Base-by-base conservation (phyloP, 2,888 invertebrate species). In the Cephus runcator region DNA sequence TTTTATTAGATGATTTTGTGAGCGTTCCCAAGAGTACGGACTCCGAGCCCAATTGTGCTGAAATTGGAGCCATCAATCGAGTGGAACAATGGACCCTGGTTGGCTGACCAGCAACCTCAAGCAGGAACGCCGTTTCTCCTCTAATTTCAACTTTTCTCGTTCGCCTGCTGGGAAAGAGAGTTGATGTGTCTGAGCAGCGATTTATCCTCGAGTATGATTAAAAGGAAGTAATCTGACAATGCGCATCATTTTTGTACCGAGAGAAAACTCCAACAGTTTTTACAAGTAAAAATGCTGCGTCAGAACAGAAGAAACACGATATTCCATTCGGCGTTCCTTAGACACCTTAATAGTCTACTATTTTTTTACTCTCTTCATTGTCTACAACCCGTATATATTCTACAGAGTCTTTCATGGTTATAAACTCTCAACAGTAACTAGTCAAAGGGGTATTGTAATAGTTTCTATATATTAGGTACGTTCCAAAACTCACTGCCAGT, bases 31-130 rank as follows among this genome's bases (percentile, higher is more conserved):
- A 40, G 40, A 23, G 40, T 40, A 15, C 40, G 23, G 40, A 40
- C 40, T 81, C 80, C 78, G 79, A 81, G 77, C 79, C 77, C 76
- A 77, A 81, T 81, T 78, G 78, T 79, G 69, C 78, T 40, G 78
- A 76, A 77, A 80, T 80, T 81, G 81, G 69, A 80, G 77, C 78
- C 71, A 80, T 80, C 78, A 80, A 81, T 81, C 81, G 69, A 79
- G 69, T 31, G 56, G 73, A 77, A 80, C 77, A 78, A 80, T 80
- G 40, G 40, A 40, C 23, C 6, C 40, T 23, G 23, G 15, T 40
- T 23, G 40, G 23, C 40, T 40, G 40, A 40, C 40, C 40, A 40
- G 40, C 40, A 40, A 40, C 23, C 40, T 40, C 40, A 40, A 40
- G 40, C 40, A 40, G 40, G 23, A 23, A 40, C 40, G 40, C 23